Base-by-base conservation (phyloP, 2,113 vertebrate genomes). In the Rafetus swinhoei region DNA sequence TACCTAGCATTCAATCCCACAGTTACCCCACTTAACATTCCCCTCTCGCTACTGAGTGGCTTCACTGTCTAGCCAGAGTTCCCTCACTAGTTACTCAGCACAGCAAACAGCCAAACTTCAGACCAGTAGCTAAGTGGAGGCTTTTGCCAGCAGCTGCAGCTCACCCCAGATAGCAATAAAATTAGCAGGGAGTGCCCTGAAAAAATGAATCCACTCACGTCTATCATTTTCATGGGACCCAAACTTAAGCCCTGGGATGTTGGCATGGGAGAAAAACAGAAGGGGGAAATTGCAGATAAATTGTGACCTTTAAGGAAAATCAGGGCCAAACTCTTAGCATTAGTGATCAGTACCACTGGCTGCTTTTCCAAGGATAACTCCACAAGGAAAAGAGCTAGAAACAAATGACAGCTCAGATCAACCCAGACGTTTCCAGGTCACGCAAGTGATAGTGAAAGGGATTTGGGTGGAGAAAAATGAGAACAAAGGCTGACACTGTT, bases 291-390 rank as follows among this genome's bases (percentile, higher is more conserved):
- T 19, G 2, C 29, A 62, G 7, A 18, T 53, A 81, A 5, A 65
- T 3, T 54, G 79, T 55, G 5, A 83, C 5, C 1, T 16, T 45
- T 39, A 3, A 15, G 57, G 59, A 90, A 84, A 84, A 52, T 3
- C 1, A 0, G 3, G 15, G 4, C 39, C 45, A 45, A 3, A 81
- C 79, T 4, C 56, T 55, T 3, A 45, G 7, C 0, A 0, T n/a
- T 53, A 16, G 10, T 0, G 35, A 81, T 91, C 85, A 62, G 24
- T 60, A 25, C 24, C 24, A 55, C 45, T 13, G 54, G 15, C 27
- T 72, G 14, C 29, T 86, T 54, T 21, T 19, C 2, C 9, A 91
- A 81, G 35, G 84, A 52, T 27, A 74, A 45, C 45, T 45, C 45
- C 45, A 7, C 45, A 69, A 69, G 2, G 4, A 55, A 81, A 55